Evolutionary conservation across 2,113 vertebrate species (phyloP).

Genomic region (Prionailurus viverrinus): DNA sequence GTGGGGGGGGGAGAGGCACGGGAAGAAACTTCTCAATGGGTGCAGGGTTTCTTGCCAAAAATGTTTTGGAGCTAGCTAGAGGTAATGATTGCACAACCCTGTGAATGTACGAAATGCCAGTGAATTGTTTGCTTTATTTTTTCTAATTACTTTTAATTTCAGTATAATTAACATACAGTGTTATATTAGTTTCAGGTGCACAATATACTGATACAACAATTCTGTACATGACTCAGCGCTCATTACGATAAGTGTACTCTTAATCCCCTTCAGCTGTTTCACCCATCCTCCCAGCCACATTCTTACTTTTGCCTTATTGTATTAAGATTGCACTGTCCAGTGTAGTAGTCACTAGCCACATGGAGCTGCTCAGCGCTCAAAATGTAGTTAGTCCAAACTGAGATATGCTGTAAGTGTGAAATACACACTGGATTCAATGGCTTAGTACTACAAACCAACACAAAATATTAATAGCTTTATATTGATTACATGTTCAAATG

Average conservation of each 20-base stretch:
- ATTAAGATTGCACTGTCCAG: not conserved
- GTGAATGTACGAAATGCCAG: not conserved
- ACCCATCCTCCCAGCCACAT: not conserved
- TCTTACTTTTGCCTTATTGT: not conserved
- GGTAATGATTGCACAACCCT: not conserved
- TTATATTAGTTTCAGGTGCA: not conserved
- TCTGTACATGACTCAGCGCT: not conserved
- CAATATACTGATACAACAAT: not conserved
- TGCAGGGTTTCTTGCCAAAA: not conserved
- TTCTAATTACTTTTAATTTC: not conserved
- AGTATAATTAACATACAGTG: not conserved
- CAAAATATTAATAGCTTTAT: not conserved
- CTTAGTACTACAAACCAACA: not conserved
- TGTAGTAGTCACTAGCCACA: not conserved
- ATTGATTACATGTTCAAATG: not conserved
- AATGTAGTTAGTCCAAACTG: not conserved
- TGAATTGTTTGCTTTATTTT: not conserved
- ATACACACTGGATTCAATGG: not conserved
- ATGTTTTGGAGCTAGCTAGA: not conserved
- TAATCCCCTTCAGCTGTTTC: not conserved
- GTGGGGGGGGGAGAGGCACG: not conserved
- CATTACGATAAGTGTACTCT: not conserved
- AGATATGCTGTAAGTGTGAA: not conserved
- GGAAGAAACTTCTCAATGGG: not conserved
- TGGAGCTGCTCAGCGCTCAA: not conserved